Evolutionary conservation across 2,797 vertebrate genomes (phyloP).

Genomic region (Fringilla coelebs): DNA sequence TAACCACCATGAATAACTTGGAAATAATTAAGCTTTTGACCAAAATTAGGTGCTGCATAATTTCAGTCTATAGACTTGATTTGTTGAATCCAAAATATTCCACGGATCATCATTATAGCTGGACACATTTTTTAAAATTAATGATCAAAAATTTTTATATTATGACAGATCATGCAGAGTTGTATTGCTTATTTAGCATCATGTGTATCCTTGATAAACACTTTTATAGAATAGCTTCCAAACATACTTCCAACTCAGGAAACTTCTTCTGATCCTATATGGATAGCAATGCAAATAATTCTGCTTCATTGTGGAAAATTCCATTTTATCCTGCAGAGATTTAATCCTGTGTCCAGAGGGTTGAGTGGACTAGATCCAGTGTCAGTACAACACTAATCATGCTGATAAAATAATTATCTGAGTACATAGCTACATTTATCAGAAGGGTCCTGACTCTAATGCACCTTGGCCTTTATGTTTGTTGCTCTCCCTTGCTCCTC

Average conservation of each 20-base stretch:
- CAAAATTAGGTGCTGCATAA: neutral
- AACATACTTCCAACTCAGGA: neutral
- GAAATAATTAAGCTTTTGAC: constrained; percentile 24
- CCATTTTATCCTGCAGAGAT: neutral
- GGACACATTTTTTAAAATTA: neutral
- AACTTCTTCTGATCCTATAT: neutral
- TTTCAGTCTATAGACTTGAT: neutral
- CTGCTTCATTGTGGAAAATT: neutral
- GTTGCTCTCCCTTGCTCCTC: neutral
- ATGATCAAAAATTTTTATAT: neutral
- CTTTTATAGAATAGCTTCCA: neutral
- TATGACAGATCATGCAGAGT: neutral
- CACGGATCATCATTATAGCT: neutral
- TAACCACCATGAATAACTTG: neutral
- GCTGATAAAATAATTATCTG: neutral
- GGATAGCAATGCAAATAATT: neutral
- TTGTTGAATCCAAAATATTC: neutral
- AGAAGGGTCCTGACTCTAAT: neutral
- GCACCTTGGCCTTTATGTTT: neutral
- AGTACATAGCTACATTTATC: neutral
- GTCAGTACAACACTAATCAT: neutral
- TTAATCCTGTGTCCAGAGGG: neutral
- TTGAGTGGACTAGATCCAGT: neutral
- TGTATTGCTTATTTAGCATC: neutral
- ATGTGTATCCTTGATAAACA: neutral